Percentiles rank a stretch among this genome's conserved stretches.
phyloP scores from a whole-genome alignment of 2,113 vertebrate species.

The Mastomys coucha region DNA sequence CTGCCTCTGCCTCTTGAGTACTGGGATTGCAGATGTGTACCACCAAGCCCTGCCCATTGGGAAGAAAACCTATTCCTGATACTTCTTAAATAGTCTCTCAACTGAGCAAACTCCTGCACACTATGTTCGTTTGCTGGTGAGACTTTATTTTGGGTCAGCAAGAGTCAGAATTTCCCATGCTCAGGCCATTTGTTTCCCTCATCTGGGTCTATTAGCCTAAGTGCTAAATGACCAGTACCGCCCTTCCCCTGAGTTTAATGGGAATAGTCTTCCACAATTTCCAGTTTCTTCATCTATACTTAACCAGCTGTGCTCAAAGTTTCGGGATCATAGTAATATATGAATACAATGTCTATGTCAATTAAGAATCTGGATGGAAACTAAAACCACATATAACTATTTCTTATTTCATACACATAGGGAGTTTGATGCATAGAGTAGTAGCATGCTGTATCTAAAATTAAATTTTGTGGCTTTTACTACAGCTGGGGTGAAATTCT shows the following conservation, averaged over 20 bases:
- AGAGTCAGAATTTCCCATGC: background rate
- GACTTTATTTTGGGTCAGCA: background rate
- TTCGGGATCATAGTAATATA: background rate
- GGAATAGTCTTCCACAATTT: background rate
- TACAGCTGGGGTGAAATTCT: background rate
- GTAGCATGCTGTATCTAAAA: background rate
- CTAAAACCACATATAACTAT: background rate
- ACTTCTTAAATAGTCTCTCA: background rate
- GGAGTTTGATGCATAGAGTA: background rate
- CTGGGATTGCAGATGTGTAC: background rate
- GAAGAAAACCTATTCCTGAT: background rate
- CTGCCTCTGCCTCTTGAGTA: background rate
- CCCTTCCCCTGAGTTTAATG: background rate
- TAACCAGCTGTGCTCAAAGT: rapidly evolving
- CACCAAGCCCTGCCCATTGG: background rate
- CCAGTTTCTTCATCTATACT: background rate
- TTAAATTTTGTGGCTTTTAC: background rate
- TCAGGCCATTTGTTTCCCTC: background rate
- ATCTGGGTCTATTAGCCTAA: background rate
- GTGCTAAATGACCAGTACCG: background rate
- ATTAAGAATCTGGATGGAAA: background rate
- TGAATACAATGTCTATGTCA: background rate
- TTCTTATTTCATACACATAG: background rate
- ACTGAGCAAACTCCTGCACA: background rate
- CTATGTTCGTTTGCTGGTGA: background rate